Evolutionary conservation across 2,888 invertebrate genomes (phyloP).

Genomic region (Coleophora deauratella): DNA sequence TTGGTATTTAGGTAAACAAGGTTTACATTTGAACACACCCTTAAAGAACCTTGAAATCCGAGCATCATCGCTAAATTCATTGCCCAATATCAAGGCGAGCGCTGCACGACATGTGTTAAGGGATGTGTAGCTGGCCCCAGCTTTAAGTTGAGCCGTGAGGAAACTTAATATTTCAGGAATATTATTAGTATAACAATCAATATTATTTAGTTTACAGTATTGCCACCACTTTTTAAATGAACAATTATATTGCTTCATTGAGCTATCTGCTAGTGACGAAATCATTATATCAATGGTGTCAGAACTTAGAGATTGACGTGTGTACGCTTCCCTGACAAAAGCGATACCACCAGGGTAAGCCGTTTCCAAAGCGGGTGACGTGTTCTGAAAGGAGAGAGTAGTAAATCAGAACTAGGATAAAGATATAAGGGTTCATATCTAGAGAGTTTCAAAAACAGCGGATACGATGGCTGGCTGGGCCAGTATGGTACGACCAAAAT

Average conservation of each 20-base stretch:
- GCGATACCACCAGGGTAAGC: background rate
- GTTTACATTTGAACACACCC: constrained; percentile 2
- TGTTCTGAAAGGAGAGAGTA: background rate
- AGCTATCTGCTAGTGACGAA: too few species aligned
- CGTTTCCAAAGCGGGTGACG: background rate
- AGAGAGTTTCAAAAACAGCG: background rate
- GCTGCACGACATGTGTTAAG: constrained; percentile 1
- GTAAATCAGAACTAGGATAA: background rate
- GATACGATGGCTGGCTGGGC: background rate
- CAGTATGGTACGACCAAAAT: background rate
- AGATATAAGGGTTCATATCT: background rate
- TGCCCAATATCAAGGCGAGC: constrained; percentile 1
- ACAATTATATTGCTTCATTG: too few species aligned
- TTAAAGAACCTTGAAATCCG: background rate
- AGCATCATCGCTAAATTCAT: background rate
- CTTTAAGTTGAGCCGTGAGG: background rate
- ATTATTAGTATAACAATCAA: background rate
- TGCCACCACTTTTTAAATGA: too few species aligned
- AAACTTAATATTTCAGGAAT: background rate
- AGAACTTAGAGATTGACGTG: too few species aligned
- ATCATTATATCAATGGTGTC: too few species aligned
- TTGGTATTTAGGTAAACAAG: background rate
- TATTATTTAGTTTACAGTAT: too few species aligned
- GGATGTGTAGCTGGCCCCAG: background rate
- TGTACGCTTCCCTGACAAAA: background rate